A percentile compares a stretch with the other conserved stretches of the same genome.
These are phyloP conservation scores for Subacronicta megacephala DNA, from an alignment of 2,888 invertebrate species.

Conservation along the genomic window DNA sequence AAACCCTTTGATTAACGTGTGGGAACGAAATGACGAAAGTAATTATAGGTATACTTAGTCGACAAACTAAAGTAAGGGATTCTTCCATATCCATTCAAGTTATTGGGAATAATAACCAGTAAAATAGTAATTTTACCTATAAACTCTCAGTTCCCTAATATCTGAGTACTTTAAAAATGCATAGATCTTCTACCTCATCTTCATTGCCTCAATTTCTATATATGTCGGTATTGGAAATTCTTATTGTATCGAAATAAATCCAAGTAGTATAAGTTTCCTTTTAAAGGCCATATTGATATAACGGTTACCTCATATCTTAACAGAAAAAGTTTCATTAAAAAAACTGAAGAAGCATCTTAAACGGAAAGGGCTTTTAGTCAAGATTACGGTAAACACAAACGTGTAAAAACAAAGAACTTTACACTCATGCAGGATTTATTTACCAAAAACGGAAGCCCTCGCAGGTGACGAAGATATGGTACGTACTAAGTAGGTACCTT, in stretches of 20 bases:
- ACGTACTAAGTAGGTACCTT: too few relatives aligned
- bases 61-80: too few relatives aligned
- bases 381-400: slow-evolving; percentile 33
- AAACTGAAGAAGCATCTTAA: slow-evolving; percentile 9
- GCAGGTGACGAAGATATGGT: slow-evolving; percentile 1
- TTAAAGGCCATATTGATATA: not conserved
- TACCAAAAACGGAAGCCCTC: slow-evolving; percentile 52
- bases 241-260: too few relatives aligned
- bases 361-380: slow-evolving; percentile 16
- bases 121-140: too few relatives aligned
- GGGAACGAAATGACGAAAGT: slow-evolving; percentile 6
- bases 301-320: not conserved
- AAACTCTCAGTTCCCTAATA: too few relatives aligned
- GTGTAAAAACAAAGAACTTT: slow-evolving; percentile 30
- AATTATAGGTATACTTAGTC: slow-evolving; percentile 10
- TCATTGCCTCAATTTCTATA: too few relatives aligned
- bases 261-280: not conserved
- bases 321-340: slow-evolving; percentile 17
- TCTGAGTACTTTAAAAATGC: too few relatives aligned
- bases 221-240: too few relatives aligned
- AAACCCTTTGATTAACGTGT: slow-evolving; percentile 14
- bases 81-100: too few relatives aligned
- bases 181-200: too few relatives aligned
- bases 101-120: too few relatives aligned
- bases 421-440: slow-evolving; percentile 46